Evolutionary conservation across 2,797 vertebrate genomes (phyloP).

Genomic region (Pseudomugil gertrudae): DNA sequence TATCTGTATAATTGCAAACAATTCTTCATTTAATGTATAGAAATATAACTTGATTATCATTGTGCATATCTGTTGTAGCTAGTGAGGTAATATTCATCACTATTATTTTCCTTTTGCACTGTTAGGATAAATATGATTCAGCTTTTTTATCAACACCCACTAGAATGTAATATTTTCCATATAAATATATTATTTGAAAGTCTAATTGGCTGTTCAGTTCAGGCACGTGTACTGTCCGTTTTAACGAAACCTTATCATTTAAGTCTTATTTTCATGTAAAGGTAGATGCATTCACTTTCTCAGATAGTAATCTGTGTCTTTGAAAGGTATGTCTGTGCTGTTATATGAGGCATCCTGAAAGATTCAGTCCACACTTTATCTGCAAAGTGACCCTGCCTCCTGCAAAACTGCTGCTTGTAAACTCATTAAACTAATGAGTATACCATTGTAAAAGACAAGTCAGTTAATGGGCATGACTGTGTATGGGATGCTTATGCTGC

Average conservation of each 20-base stretch:
- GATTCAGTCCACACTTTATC: background rate
- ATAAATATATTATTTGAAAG: background rate
- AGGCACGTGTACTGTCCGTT: slow-evolving; percentile 4
- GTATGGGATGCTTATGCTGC: background rate
- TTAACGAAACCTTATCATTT: background rate
- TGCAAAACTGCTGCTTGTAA: slow-evolving; percentile 23
- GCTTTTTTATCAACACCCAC: slow-evolving; percentile 1
- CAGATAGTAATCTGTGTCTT: background rate
- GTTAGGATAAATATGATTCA: slow-evolving; percentile 35
- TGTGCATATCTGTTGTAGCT: background rate
- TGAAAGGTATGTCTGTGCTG: background rate
- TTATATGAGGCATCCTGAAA: slow-evolving; percentile 1
- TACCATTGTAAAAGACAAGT: slow-evolving; percentile 7
- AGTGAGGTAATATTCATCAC: background rate
- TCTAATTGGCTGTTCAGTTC: slow-evolving; percentile 1
- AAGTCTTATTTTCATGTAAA: background rate
- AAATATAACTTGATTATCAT: background rate
- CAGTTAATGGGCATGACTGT: background rate
- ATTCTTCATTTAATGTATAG: background rate
- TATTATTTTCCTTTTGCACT: background rate
- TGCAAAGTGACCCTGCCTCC: slow-evolving; percentile 26
- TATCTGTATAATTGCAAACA: slow-evolving; percentile 3
- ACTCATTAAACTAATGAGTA: slow-evolving; percentile 20
- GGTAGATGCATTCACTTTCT: background rate
- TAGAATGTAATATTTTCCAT: background rate